Percentiles rank a stretch among this genome's conserved stretches.
Conservation (phyloP, 23 tunicate genomes). For the Clavelina lepadiformis region DNA sequence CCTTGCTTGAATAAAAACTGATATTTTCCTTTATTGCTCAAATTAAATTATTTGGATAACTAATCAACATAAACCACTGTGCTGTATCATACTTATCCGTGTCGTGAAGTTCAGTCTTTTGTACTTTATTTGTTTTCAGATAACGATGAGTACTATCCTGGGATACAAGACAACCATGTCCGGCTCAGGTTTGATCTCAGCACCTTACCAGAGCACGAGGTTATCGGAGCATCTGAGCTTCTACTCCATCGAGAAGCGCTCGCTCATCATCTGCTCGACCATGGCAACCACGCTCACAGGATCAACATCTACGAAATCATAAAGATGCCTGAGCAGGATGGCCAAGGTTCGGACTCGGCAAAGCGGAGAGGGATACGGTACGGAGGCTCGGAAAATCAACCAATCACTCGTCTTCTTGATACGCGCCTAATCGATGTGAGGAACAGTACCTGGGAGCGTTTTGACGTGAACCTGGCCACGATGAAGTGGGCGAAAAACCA, state of each 20-base stretch:
- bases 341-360: neutral
- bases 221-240: conserved; percentile 54
- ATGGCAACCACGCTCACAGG: conserved; percentile 31
- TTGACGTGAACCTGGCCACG: conserved; percentile 59
- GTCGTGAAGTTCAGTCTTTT: neutral
- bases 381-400: neutral
- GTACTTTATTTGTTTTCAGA: conserved; percentile 25
- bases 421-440: conserved; percentile 60
- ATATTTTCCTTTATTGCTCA: no score
- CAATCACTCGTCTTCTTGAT: conserved; percentile 65
- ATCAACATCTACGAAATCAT: conserved; percentile 76
- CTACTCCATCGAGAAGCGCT: conserved; percentile 69
- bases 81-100: neutral
- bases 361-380: neutral
- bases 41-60: no score
- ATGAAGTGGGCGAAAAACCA: conserved; percentile 32
- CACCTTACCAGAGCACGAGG: conserved; percentile 53
- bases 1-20: no score
- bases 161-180: conserved; percentile 71
- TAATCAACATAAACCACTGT: no score
- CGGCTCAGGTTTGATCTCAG: conserved; percentile 66
- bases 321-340: conserved; percentile 13
- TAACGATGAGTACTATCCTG: conserved; percentile 41
- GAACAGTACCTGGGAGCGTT: conserved; percentile 87
- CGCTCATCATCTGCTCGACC: conserved; percentile 19